Base-by-base conservation (phyloP, 2,888 invertebrate species). In the Aquatica leii region DNA sequence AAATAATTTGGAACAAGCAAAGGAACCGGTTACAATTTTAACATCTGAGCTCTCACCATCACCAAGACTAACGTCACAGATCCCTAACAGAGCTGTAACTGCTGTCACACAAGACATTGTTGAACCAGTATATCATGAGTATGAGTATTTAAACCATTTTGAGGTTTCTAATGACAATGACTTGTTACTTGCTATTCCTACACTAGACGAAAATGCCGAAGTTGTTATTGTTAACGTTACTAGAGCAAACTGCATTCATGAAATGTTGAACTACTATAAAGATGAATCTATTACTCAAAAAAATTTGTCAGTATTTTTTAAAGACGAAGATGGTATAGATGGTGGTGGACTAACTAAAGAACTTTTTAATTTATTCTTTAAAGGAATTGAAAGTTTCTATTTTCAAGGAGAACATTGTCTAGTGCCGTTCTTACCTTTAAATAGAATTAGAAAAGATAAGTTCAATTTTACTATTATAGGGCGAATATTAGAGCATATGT, bases 271-370 rank as follows among this genome's bases (percentile, higher is more conserved):
- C 31, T 31, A 31, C 31, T 31, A 31, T 31, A 31, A 31, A 31
- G 31, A 31, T 31, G 31, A 31, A 31, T 6, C 31, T 31, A 31
- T 31, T 31, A 31, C 31, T 6, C 5, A 31, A 31, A 31, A 31
- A 4, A 31, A 31, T 6, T 31, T 31, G 31, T 31, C 31, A 31
- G 31, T 31, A 31, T 31, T 9, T 31, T 31, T 31, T 31, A 31
- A 31, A 31, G 31, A 9, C 9, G 31, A 31, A 9, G 5, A 31
- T 31, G 31, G 31, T 6, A 31, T 31, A 31, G 46, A 46, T 46
- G 46, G 46, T 46, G 15, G 46, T n/a, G 46, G 46, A 17, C 12
- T 46, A 46, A 46, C 46, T 17, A 46, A 46, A 15, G 46, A 46
- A 46, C 17, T 46, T 17, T 46, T 46, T 12, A 46, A 12, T 46